Base-by-base conservation (phyloP, 2,113 vertebrate genomes). In the Anarhynchus alexandrinus region DNA sequence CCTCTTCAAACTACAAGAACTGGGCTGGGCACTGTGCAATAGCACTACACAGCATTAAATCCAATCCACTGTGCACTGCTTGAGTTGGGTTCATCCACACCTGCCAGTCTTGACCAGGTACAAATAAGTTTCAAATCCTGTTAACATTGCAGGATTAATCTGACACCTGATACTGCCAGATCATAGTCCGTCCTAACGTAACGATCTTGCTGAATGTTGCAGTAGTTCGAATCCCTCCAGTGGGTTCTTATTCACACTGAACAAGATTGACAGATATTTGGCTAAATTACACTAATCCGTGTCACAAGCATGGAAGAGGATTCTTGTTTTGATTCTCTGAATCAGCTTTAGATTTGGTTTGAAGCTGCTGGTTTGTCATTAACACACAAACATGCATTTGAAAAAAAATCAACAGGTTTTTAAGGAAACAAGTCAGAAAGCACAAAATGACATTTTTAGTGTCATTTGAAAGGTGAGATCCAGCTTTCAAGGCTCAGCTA, bases 261-360 rank as follows among this genome's bases (percentile, higher is more conserved):
- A 65, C 14, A 64, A 91, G 36, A 84, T 4, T 92, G 92, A 90
- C 86, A 94, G 91, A 59, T 65, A 73, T 76, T 89, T 91, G 86
- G 83, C 88, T 89, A 87, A 88, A 88, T 89, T 94, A 64, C 66
- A 84, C 47, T 94, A 93, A 96, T 79, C 83, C 66, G 11, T 82
- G 70, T 57, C 86, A 90, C 4, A 2, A 76, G 42, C 6, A 2
- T 54, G 29, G 65, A 82, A 94, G 47, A 91, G 18, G 22, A 86
- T 76, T 89, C 72, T 92, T 89, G 36, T 4, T 57, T 93, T 88
- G n/a, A 30, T 58, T 87, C 34, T 88, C 54, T 58, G 57, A 90
- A 38, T 58, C 65, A 91, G 25, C 16, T 87, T 76, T 49, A 87
- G 19, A 79, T 76, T 96, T 93, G 32, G 12, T 89, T 85, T 79